Base-by-base conservation (phyloP, 2,888 invertebrate genomes). In the Hirtodrosophila confusa region DNA sequence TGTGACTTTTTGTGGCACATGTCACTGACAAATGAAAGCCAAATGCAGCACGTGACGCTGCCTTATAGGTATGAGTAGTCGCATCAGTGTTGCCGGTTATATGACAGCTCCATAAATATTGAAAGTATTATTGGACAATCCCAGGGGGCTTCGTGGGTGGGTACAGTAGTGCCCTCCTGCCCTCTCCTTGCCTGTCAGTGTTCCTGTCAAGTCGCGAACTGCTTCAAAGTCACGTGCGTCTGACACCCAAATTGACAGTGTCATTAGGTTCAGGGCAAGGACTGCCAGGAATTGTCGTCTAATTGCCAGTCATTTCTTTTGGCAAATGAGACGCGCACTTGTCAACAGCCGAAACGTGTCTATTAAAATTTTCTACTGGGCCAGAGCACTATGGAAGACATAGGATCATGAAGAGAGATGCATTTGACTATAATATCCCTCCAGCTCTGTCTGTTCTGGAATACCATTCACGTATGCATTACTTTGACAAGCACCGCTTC, bases 201-300 rank as follows among this genome's bases (percentile, higher is more conserved):
- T 8, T 24, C 9, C 8, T 31, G 45, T n/a, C 37, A 43, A n/a
- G 24, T 43, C 55, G 68, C 37, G 57, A 69, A 69, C 53, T 56
- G 69, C 51, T 56, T 60, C 64, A 78, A 77, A 80, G 84, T 86
- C 86, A 86, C 86, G 87, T 86, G 86, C 87, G 79, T 37, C 66
- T 83, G 86, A 83, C 87, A 86, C 73, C 43, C 61, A 62, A 69
- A 80, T 69, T 78, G 83, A 80, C 71, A 75, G 78, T 80, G 83
- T 75, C 78, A 86, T 75, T 71, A 60, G 68, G 49, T 53, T 44
- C 9, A 41, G 72, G n/a, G 8, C 43, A 11, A 48, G 29, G 8
- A 50, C 37, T 72, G 62, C 10, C 68, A 51, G 54, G 41, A 72
- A 72, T 47, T 72, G 62, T 41, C 44, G 47, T 51, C 66, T 41